phyloP scores from a whole-genome alignment of 2,113 vertebrate species.

The Chroicocephalus ridibundus region DNA sequence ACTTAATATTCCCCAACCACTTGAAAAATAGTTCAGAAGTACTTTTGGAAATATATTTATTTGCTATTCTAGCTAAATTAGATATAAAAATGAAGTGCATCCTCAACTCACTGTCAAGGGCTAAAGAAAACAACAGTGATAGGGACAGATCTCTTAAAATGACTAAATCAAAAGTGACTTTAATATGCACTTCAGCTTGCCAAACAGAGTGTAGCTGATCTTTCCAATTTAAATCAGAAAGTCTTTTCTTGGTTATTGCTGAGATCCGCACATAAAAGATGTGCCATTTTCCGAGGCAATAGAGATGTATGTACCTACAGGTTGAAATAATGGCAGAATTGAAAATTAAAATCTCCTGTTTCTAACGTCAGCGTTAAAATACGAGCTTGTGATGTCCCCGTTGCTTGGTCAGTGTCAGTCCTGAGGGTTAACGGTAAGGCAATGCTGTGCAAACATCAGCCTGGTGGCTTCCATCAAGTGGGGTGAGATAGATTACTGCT shows the following conservation, averaged over 20 bases:
- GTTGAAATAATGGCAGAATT: conserved; percentile 13
- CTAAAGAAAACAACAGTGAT: background rate
- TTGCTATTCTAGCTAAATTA: conserved; percentile 7
- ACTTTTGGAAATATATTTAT: background rate
- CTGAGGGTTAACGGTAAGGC: background rate
- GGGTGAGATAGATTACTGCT: background rate
- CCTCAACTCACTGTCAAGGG: background rate
- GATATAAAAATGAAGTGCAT: background rate
- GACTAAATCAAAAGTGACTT: conserved; percentile 52
- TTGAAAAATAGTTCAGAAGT: background rate
- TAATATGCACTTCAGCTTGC: background rate
- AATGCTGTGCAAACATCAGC: background rate
- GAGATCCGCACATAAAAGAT: conserved; percentile 43
- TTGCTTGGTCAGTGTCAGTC: background rate
- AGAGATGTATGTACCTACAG: background rate
- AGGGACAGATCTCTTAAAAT: conserved; percentile 16
- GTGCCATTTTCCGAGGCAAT: background rate
- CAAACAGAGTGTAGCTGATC: conserved; percentile 31
- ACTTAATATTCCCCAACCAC: background rate
- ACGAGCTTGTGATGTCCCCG: background rate
- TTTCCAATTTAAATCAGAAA: conserved; percentile 47
- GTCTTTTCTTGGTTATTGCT: conserved; percentile 27
- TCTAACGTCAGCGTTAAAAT: background rate
- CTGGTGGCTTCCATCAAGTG: background rate
- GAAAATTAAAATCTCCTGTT: conserved; percentile 19